Base-by-base conservation (phyloP, 2,888 invertebrate genomes). In the Apamea crenata region DNA sequence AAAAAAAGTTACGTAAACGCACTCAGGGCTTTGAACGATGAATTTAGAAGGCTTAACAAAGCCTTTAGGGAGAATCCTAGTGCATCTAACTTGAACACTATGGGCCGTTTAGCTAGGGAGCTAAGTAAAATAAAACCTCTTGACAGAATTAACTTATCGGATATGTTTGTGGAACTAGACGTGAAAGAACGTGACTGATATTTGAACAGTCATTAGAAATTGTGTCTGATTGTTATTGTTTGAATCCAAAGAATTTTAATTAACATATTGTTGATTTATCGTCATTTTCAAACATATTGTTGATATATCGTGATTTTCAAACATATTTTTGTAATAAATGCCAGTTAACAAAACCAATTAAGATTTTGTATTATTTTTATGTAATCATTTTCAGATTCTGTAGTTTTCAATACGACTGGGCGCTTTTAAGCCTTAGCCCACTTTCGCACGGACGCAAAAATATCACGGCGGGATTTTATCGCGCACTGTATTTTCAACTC, bases 21-120 rank as follows among this genome's bases (percentile, higher is more conserved):
- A 14, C 73, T 93, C 12, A 90, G 81, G 67, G 81, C 78, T 8
- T 47, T 93, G 1, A 92, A 93, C n/a, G 86, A 85, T 40, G 93
- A 93, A 76, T 93, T 93, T 61, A 84, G 88, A 40, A 87, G 93
- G 66, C 72, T 93, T 8, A 92, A 90, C 68, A 89, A 82, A n/a
- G 80, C 89, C 36, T 92, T 93, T 79, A 91, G 86, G 56, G 85
- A 85, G 8, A 93, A 93, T 70, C 91, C 92, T 4, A 93, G 90
- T 53, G 68, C 50, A 8, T 82, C 88, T 8, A 93, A 93, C 69
- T 61, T 92, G 81, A 83, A 88, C 14, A 92, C 92, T 0, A 92
- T 93, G 91, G 72, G 67, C 10, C 87, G 89, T 0, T 71, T 93
- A 65, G 86, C 91, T 21, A 85, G 80, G 25, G 93, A 93, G 63